Evolutionary conservation across 2,888 invertebrate genomes (phyloP), one percentile per base, ranked within the genome.

Genomic region (Agrochola lychnidis): DNA sequence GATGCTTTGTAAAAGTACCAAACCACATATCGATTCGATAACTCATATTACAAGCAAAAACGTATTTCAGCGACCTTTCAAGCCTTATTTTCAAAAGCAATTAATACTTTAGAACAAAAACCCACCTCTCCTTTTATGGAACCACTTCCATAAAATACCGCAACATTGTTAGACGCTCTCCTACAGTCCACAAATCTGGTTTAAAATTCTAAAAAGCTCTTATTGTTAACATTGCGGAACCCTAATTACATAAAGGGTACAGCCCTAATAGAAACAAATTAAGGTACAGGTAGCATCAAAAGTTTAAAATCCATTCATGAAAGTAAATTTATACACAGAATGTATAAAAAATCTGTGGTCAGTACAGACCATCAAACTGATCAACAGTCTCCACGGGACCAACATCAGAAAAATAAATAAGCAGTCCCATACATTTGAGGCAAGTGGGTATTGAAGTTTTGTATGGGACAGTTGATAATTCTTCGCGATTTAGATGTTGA

Each of bases 191-290:
- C 14, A 74, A 74, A 45, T 71, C 30, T 40, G 22, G 51, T 64
- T 59, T 48, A 51, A 45, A 66, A 70, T 70, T 62, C 12, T 70
- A 63, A 67, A 81, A 69, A 42, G n/a, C 10, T 82, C n/a, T 51
- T 53, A 40, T 63, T 71, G 56, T 82, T 64, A 78, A 64, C 53
- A 59, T 56, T 68, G 16, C 9, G n/a, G 40, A 59, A 14, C 64
- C 30, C 68, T 71, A 66, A 77, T 72, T 76, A 77, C 36, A 14
- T 36, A n/a, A 67, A 75, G 66, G 56, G 30, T 36, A 51, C 25
- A 53, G n/a, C 30, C 36, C 36, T 48, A 57, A 64, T 42, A 48
- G 2, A 68, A 42, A 70, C 25, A 68, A 74, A 73, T 72, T 45
- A 59, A 30, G 16, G 51, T 78, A 45, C 71, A 51, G 22, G 4